Evolutionary conservation across 1,140 invertebrate species (phyloP).

Genomic region (Cyclargus thomasi): DNA sequence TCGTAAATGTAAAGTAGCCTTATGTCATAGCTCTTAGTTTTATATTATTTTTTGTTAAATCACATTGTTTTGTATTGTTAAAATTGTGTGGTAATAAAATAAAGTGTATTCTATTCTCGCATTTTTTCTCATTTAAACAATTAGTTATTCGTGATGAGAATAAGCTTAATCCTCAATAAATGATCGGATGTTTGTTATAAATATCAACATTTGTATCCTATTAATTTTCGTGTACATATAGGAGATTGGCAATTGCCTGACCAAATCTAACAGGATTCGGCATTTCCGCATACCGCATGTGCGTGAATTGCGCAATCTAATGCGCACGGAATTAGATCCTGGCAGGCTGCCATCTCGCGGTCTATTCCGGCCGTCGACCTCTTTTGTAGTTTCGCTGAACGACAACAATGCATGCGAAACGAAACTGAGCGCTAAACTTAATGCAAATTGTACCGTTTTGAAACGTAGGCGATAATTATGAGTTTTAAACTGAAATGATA

Average conservation of each 20-base stretch:
- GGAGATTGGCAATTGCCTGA: constrained; percentile 2
- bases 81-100: no score
- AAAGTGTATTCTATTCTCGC: no score
- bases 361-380: constrained; percentile 48
- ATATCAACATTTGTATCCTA: not conserved
- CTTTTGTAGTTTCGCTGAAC: constrained; percentile 34
- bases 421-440: constrained; percentile 19
- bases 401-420: constrained; percentile 40
- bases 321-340: constrained; percentile 45
- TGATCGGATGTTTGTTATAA: not conserved
- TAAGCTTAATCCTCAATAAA: no score
- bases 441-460: constrained; percentile 6
- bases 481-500: not conserved
- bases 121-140: no score
- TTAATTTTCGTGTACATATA: not conserved
- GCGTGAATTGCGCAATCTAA: constrained; percentile 35
- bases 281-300: constrained; percentile 39
- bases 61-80: no score
- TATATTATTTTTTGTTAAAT: no score
- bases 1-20: no score
- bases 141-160: no score
- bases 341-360: constrained; percentile 38
- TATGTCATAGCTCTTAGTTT: no score
- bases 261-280: constrained; percentile 6
- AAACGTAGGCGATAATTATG: not conserved